Percentiles rank a stretch among this genome's conserved stretches.
Conservation (phyloP, 2,888 invertebrate species). For the Tupiocoris notatus region DNA sequence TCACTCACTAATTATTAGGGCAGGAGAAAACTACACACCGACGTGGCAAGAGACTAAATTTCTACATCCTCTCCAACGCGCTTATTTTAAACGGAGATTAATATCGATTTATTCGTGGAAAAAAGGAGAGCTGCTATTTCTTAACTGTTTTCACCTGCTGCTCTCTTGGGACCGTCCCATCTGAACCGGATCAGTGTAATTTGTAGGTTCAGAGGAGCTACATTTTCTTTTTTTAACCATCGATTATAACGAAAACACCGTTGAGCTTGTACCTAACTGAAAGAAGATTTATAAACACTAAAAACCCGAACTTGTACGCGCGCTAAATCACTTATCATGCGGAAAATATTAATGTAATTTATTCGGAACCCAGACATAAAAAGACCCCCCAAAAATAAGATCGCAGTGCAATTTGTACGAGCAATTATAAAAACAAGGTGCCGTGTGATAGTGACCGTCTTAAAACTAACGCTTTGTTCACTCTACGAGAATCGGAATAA, state of each 20-base stretch:
- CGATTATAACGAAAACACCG: not conserved
- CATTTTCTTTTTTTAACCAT: not conserved
- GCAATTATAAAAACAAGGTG: no score
- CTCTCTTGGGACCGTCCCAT: not conserved
- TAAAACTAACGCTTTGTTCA: no score
- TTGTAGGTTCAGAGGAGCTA: not conserved
- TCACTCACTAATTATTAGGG: slow-evolving; percentile 22
- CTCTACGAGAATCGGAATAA: no score
- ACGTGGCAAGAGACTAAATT: slow-evolving; percentile 4
- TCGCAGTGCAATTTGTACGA: no score
- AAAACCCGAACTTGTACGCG: not conserved
- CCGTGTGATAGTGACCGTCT: no score
- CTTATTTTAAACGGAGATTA: slow-evolving; percentile 23
- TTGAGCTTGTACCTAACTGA: not conserved
- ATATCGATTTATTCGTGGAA: slow-evolving; percentile 11
- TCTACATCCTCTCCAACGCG: slow-evolving; percentile 16
- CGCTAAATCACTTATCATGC: no score
- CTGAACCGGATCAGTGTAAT: slow-evolving; percentile 14
- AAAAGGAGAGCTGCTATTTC: not conserved
- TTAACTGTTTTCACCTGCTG: slow-evolving; percentile 17
- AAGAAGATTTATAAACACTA: not conserved
- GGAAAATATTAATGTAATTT: no score
- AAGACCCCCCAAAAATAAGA: no score
- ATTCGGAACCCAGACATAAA: no score
- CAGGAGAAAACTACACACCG: not conserved